Evolutionary conservation across 2,113 vertebrate genomes (phyloP).

Genomic region (Charina bottae): DNA sequence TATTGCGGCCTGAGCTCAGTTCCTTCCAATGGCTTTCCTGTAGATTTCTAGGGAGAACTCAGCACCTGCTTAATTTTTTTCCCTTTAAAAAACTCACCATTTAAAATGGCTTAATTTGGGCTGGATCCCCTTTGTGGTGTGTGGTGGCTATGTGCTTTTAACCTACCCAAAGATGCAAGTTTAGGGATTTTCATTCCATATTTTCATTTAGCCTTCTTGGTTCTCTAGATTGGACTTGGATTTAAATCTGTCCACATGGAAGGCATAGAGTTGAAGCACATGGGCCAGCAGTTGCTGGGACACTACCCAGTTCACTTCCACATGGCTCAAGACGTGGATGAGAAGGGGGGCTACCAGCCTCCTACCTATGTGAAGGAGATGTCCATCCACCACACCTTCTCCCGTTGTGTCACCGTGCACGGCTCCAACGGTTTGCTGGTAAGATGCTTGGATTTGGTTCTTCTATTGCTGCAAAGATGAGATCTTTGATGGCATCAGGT

Average conservation of each 20-base stretch:
- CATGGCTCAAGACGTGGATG: constrained; percentile 91
- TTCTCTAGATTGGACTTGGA: constrained; percentile 82
- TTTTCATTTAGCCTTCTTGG: constrained; percentile 26
- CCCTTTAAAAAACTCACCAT: not conserved
- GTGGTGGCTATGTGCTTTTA: not conserved
- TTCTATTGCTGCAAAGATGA: not conserved
- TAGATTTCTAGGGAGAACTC: not conserved
- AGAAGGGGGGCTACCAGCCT: constrained; percentile 87
- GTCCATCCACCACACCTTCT: constrained; percentile 94
- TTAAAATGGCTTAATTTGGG: not conserved
- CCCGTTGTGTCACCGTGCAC: constrained; percentile 92
- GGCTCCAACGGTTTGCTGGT: constrained; percentile 96
- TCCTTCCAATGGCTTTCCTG: not conserved
- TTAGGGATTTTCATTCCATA: not conserved
- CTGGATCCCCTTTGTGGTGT: not conserved
- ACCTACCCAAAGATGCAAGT: not conserved
- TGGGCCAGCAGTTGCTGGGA: constrained; percentile 96
- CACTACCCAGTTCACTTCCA: constrained; percentile 98
- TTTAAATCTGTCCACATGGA: constrained; percentile 88
- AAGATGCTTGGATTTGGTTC: constrained; percentile 54
- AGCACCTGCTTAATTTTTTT: not conserved
- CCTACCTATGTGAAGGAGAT: constrained; percentile 84
- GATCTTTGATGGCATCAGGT: not conserved
- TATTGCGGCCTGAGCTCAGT: not conserved
- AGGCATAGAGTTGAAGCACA: constrained; percentile 88